Evolutionary conservation across 2,888 invertebrate species (phyloP), one percentile per base, ranked within the genome.

Genomic region (Ctenicera cuprea): DNA sequence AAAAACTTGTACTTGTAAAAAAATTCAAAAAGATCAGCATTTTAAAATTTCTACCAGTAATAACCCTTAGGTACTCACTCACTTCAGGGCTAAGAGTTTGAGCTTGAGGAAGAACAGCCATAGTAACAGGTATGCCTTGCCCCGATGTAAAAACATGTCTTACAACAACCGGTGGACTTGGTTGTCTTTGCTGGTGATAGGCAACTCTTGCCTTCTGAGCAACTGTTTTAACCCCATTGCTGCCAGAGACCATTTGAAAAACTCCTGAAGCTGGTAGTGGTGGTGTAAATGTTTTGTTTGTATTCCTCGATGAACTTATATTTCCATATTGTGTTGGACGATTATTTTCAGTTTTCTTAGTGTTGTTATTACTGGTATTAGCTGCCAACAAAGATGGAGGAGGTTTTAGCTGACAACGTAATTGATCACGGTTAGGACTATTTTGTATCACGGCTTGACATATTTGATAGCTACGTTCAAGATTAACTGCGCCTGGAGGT

Each of bases 381-480:
- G 85, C 88, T 20, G 91, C 90, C 63, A 94, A 88, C 75, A 95
- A 88, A 73, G 95, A 94, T 1, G 96, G 95, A 12, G 96, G 96
- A 50, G 96, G 96, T 78, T 95, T 93, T 80, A 96, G 87, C 85
- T 96, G 96, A 5, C 94, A 94, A 71, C 94, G 92, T 59, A 96
- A 87, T 81, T 95, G 95, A 84, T 96, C 95, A 16, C 96, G 90
- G 88, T 97, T 97, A 0, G 96, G 96, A 84, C 96, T 97, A 86
- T 96, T 97, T 87, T 97, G 96, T 78, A 98, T 95, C n/a, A 95
- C 95, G 50, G 95, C 95, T 87, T 94, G 95, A 83, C 95, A 96
- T 81, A 98, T 98, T 88, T 97, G 97, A 87, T 97, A 96, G 85
- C 97, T 97, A 70, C 98, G 91, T 85, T 97, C 97, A 67, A 97